Evolutionary conservation across 2,797 vertebrate species (phyloP).

Genomic region (Rhodeus uyekii): DNA sequence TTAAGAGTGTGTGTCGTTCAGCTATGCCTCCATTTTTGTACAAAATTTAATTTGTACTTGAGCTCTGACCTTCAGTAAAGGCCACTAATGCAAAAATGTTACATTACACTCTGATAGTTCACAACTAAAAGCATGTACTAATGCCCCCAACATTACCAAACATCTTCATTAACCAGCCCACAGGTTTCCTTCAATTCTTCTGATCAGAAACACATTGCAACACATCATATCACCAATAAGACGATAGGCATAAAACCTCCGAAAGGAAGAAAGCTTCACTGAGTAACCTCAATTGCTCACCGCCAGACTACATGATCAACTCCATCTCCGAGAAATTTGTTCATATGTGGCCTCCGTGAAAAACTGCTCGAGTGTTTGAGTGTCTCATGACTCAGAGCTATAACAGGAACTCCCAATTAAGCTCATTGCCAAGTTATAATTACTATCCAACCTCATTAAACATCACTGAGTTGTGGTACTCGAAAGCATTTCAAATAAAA

Average conservation of each 20-base stretch:
- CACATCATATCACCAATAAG: neutral
- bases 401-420: constrained; percentile 65
- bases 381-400: constrained; percentile 63
- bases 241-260: neutral
- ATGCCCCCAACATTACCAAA: neutral
- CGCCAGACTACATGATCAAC: constrained; percentile 23
- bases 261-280: neutral
- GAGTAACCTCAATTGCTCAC: neutral
- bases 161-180: neutral
- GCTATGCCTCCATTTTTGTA: neutral
- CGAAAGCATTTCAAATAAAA: constrained; percentile 49
- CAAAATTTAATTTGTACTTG: neutral
- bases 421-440: constrained; percentile 60
- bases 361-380: constrained; percentile 31
- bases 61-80: neutral
- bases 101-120: neutral
- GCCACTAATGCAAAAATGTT: neutral
- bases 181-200: neutral
- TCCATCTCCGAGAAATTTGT: constrained; percentile 23
- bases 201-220: neutral
- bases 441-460: constrained; percentile 59
- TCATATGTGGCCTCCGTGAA: constrained; percentile 42
- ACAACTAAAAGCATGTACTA: neutral
- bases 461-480: constrained; percentile 50
- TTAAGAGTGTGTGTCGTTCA: neutral